Evolutionary conservation across 2,888 invertebrate species (phyloP), one percentile per base, ranked within the genome.

Genomic region (Pristionchus exspectatus): DNA sequence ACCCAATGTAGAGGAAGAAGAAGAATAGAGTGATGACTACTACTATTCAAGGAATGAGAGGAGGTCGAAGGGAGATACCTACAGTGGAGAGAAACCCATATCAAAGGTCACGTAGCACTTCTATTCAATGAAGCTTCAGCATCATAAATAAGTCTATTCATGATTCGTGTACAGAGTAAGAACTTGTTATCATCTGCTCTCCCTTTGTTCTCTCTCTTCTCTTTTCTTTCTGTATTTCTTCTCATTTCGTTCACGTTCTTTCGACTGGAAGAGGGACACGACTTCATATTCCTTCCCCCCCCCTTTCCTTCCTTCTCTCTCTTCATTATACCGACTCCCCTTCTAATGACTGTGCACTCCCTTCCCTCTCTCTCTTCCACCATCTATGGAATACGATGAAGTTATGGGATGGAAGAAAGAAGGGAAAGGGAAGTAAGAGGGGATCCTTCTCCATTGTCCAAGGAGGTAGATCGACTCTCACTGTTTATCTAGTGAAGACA

Each of bases 261-360:
- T 72, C 69, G 30, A 30, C 69, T 72, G 69, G 30, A 72, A 30
- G 66, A 27, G 69, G 69, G 63, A 63, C 63, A 72, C 77, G 38
- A 77, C 77, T 77, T 77, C 77, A 77, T 77, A 77, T 83, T 54
- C 56, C 83, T n/a, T 50, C 30, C 16, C 74, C 30, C 74, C 30
- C 50, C 27, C 81, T 77, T 77, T 50, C 50, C 77, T 21, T 38
- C 33, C 24, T 30, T 74, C 33, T 44, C 77, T 77, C 77, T 77
- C 77, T 77, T 77, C 77, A 77, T 77, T 77, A 77, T 77, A 77
- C 77, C 77, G 77, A 77, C 77, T 83, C 56, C 54, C 63, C 38
- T 56, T 83, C 83, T 83, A 83, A 83, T 83, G 83, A 83, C 83
- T 56, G 83, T 83, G 83, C 86, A 59, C 63, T 66, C 63, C 86